Evolutionary conservation across 2,113 vertebrate species (phyloP).

Genomic region (Nannobrachium achirus): DNA sequence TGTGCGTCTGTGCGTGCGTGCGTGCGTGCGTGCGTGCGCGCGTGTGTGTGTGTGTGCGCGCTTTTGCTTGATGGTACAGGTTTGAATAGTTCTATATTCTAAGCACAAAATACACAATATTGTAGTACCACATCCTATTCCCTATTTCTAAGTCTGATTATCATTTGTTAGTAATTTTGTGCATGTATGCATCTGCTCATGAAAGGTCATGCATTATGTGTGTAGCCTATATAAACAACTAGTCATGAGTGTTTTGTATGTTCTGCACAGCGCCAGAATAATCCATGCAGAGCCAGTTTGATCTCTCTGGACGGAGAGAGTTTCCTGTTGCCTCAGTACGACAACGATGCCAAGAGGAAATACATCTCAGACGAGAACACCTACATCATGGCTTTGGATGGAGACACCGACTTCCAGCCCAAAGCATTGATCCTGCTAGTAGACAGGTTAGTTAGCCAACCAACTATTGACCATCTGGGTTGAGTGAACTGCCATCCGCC

Average conservation of each 20-base stretch:
- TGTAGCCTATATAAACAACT: too few relatives aligned
- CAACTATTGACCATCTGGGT: not conserved
- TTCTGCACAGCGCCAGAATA: conserved; percentile 58
- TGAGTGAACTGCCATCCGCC: not conserved
- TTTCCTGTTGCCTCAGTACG: conserved; percentile 60
- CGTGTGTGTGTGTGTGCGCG: too few relatives aligned
- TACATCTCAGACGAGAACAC: conserved; percentile 78
- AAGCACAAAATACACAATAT: too few relatives aligned
- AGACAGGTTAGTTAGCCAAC: conserved; percentile 63
- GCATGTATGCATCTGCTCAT: too few relatives aligned
- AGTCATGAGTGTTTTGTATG: not conserved
- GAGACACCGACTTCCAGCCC: conserved; percentile 85
- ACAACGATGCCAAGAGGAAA: conserved; percentile 75
- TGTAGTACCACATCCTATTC: too few relatives aligned
- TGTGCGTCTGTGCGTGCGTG: not conserved
- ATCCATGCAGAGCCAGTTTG: conserved; percentile 67
- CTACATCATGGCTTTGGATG: conserved; percentile 83
- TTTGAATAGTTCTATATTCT: too few relatives aligned
- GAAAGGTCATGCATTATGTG: not conserved
- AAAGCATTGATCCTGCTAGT: conserved; percentile 81
- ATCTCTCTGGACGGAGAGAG: conserved; percentile 71
- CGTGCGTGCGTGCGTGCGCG: not conserved
- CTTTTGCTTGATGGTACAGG: too few relatives aligned
- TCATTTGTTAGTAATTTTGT: too few relatives aligned
- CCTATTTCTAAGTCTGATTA: too few relatives aligned